phyloP scores from a whole-genome alignment of 2,888 invertebrate species.

The Stegophylla sp. region DNA sequence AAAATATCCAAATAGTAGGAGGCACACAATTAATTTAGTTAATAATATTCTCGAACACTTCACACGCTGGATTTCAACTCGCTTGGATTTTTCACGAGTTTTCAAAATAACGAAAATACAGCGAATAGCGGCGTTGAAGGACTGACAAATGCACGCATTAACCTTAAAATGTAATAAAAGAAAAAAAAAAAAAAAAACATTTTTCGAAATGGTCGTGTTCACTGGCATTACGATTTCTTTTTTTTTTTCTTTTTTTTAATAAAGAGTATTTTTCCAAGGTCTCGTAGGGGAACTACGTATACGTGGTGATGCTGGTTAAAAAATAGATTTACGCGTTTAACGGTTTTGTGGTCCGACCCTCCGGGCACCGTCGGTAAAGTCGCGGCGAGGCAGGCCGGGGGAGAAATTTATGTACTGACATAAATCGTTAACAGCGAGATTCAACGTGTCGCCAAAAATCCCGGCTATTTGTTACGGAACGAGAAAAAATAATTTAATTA shows the following conservation, averaged over 20 bases:
- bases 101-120: no score
- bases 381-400: neutral
- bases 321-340: slow-evolving; percentile 56
- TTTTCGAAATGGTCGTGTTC: slow-evolving; percentile 28
- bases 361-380: slow-evolving; percentile 23
- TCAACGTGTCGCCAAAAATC: slow-evolving; percentile 55
- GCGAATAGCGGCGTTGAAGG: no score
- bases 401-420: slow-evolving; percentile 50
- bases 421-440: slow-evolving; percentile 55
- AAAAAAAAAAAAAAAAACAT: neutral
- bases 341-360: slow-evolving; percentile 31
- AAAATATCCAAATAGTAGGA: no score
- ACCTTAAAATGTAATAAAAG: no score
- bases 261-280: slow-evolving; percentile 47
- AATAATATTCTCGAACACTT: no score
- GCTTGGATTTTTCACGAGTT: no score
- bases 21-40: no score
- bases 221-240: neutral
- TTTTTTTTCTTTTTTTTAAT: slow-evolving; percentile 37
- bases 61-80: no score
- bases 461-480: slow-evolving; percentile 45
- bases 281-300: no score
- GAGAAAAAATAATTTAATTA: slow-evolving; percentile 50
- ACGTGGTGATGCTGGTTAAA: slow-evolving; percentile 24
- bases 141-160: no score